Evolutionary conservation across 1,140 invertebrate genomes (phyloP).

Genomic region (Ruditapes philippinarum): DNA sequence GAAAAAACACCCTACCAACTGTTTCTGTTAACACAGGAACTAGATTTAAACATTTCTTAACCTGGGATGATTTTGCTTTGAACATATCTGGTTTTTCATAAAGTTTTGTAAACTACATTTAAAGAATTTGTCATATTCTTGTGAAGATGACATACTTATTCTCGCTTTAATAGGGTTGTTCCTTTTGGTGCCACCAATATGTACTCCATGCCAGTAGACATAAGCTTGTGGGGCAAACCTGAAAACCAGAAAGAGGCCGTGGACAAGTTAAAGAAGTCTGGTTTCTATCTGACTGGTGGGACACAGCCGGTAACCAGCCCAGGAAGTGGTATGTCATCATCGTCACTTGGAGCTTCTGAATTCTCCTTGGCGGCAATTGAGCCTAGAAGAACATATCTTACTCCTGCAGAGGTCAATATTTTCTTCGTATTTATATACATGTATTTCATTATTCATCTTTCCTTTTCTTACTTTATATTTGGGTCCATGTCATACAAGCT

Average conservation of each 20-base stretch:
- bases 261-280: constrained; percentile 55
- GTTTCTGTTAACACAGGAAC: no score
- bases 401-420: constrained; percentile 73
- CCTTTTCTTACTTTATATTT: no score
- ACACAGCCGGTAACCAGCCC: background rate
- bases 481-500: no score
- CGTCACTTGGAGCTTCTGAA: constrained; percentile 13
- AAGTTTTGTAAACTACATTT: no score
- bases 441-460: no score
- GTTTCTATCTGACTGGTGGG: constrained; percentile 53
- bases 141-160: no score
- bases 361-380: background rate
- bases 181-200: constrained; percentile 70
- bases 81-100: no score
- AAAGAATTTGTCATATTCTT: no score
- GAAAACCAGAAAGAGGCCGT: constrained; percentile 63
- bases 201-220: constrained; percentile 71
- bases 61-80: no score
- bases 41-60: no score
- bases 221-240: constrained; percentile 73
- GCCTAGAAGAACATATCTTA: constrained; percentile 62
- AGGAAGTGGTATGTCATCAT: background rate
- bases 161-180: constrained; percentile 66
- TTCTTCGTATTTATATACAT: no score
- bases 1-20: no score